Base-by-base conservation (phyloP, 2,888 invertebrate genomes). In the Tinea pellionella region DNA sequence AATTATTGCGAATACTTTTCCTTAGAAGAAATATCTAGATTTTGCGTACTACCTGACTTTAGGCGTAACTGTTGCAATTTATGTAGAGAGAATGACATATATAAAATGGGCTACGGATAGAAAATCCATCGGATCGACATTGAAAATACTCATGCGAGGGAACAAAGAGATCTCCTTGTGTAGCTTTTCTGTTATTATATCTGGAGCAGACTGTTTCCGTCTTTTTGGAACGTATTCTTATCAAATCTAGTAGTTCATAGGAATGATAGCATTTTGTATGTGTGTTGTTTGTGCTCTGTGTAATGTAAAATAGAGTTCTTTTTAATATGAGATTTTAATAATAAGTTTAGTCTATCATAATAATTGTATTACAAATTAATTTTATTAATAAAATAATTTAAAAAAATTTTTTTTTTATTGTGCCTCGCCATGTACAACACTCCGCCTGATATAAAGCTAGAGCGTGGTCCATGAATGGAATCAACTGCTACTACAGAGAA, bases 21-120 rank as follows among this genome's bases (percentile, higher is more conserved):
- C 43, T 16, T 63, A 0, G 80, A 80, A 1, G 74, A 82, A 30
- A 70, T 89, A 0, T 73, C 69, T n/a, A 72, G 85, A 11, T 89
- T 91, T 74, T 92, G 92, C 67, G 72, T 77, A 0, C 74, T 91
- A 30, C 83, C 89, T 0, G 88, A 84, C 0, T 92, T 91, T 65
- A 86, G 86, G 63, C 84, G 82, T 63, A 78, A 89, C 59, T 92
- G 92, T 67, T 92, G 92, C 67, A 87, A 88, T 65, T 77, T 89
- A 0, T 90, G 90, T 62, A 70, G 70, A 57, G 67, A 69, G 30
- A 32, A 32, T 57, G 13, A 57, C 29, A 32, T 32, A 32, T 57
- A 53, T 24, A 53, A 18, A 53, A 19, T 24, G 24, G 53, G 24
- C 9, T 24, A 24, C 11, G 18, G 24, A 53, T 53, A 24, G 16